These are phyloP conservation scores for Hydractinia echinata DNA, from an alignment of 30 jellyfish, hydroid and myxozoan genomes.

Conservation along the genomic window DNA sequence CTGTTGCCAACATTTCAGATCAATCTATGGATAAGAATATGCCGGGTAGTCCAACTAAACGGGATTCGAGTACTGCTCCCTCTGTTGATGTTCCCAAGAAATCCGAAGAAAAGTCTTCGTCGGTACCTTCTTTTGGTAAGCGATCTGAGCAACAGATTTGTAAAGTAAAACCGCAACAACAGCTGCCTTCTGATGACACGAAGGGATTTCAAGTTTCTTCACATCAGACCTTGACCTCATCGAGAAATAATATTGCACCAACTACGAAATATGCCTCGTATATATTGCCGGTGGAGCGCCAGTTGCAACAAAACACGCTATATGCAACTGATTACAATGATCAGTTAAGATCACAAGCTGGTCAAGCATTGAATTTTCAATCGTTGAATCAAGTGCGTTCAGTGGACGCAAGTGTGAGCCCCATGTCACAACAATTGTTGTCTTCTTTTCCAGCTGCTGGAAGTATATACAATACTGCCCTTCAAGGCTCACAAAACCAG, in stretches of 20 bases:
- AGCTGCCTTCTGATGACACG: constrained; percentile 22
- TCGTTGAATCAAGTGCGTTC: constrained; percentile 48
- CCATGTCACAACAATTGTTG: constrained; percentile 61
- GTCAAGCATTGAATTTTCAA: constrained; percentile 39
- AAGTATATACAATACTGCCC: constrained; percentile 54
- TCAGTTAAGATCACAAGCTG: constrained; percentile 37
- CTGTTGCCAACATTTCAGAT: constrained; percentile 42
- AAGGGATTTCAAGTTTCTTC: neutral
- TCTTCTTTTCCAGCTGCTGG: constrained; percentile 34
- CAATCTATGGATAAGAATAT: constrained; percentile 19
- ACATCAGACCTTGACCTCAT: neutral
- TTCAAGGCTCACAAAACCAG: constrained; percentile 68
- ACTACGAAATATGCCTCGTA: constrained; percentile 17
- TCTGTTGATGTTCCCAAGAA: constrained; percentile 19
- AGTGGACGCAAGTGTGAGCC: constrained; percentile 36
- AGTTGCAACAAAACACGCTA: neutral
- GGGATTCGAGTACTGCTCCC: constrained; percentile 23
- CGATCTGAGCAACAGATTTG: constrained; percentile 73
- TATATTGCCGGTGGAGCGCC: constrained; percentile 3
- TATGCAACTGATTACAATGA: constrained; percentile 15
- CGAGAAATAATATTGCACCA: neutral
- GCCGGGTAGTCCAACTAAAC: constrained; percentile 26
- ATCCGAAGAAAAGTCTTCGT: constrained; percentile 28
- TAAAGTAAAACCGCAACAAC: constrained; percentile 95
- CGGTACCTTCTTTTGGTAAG: constrained; percentile 6